Base-by-base conservation (phyloP, 2,113 vertebrate species). In the Psettodes erumei region DNA sequence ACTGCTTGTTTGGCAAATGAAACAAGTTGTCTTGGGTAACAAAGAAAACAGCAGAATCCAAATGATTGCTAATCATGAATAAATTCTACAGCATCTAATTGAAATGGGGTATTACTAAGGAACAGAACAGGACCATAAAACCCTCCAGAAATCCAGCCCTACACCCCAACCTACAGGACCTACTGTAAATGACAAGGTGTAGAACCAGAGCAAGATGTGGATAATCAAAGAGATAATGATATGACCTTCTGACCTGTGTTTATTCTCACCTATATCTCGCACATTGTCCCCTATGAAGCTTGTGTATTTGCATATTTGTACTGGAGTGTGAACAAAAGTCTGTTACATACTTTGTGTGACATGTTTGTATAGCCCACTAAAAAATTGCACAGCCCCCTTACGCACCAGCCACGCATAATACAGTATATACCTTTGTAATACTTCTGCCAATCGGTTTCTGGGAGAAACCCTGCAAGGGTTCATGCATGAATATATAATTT, bases 401-500 rank as follows among this genome's bases (percentile, higher is more conserved):
- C 5, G 5, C n/a, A n/a, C n/a, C n/a, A n/a, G n/a, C n/a, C n/a
- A n/a, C n/a, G n/a, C n/a, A n/a, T n/a, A n/a, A n/a, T n/a, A n/a
- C n/a, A n/a, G n/a, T n/a, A n/a, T n/a, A n/a, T n/a, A n/a, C n/a
- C n/a, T n/a, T n/a, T n/a, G n/a, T n/a, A n/a, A n/a, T n/a, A n/a
- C n/a, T n/a, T 60, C n/a, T 54, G 32, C 32, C 27, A 21, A 62
- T 23, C 15, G 25, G 54, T 42, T 55, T 75, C 56, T 65, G 7
- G 6, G 53, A 50, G 32, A 45, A 73, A 27, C 47, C 19, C 27
- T 7, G 28, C 7, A 13, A 16, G n/a, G 59, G 42, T 64, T 48
- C 43, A 55, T 67, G 42, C 12, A 32, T 1, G 40, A 42, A 43
- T 67, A 62, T 47, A 59, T 70, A 59, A 71, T 13, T 65, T 19